A percentile compares a stretch with the other conserved stretches of the same genome.
These are phyloP conservation scores for Anguilla megastoma DNA, from an alignment of 2,797 vertebrate species.

Conservation along the genomic window DNA sequence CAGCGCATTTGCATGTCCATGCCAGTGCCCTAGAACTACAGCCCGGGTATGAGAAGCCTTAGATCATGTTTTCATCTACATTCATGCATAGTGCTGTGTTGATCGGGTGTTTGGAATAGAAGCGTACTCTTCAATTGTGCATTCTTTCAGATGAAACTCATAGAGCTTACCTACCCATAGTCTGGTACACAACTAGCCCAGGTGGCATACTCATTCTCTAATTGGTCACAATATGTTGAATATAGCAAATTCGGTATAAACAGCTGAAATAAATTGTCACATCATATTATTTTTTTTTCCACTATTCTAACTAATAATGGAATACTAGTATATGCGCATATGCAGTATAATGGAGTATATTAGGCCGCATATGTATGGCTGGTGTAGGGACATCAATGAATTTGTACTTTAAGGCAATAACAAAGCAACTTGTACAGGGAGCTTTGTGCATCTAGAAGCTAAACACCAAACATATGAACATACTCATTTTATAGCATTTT, in stretches of 20 bases:
- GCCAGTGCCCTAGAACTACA: not conserved
- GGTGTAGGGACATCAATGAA: not conserved
- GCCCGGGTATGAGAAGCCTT: not conserved
- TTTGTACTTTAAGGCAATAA: not conserved
- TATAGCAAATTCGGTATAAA: not conserved
- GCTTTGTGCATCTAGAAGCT: too few species aligned
- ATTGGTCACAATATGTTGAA: not conserved
- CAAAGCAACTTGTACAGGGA: too few species aligned
- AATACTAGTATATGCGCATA: not conserved
- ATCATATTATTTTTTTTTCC: not conserved
- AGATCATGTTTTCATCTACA: not conserved
- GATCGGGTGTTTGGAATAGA: not conserved
- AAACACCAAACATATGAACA: not conserved
- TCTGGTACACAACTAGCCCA: not conserved
- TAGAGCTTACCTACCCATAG: not conserved
- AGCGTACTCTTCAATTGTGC: not conserved
- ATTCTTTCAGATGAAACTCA: not conserved
- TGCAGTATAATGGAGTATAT: not conserved
- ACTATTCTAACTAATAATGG: not conserved
- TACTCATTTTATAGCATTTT: not conserved
- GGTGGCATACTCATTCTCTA: not conserved
- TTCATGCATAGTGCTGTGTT: not conserved
- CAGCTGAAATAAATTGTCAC: not conserved
- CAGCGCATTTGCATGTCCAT: not conserved
- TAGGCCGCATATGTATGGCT: not conserved